Conservation (phyloP, 2,797 vertebrate genomes). For the Dendrocincla tyrannina region DNA sequence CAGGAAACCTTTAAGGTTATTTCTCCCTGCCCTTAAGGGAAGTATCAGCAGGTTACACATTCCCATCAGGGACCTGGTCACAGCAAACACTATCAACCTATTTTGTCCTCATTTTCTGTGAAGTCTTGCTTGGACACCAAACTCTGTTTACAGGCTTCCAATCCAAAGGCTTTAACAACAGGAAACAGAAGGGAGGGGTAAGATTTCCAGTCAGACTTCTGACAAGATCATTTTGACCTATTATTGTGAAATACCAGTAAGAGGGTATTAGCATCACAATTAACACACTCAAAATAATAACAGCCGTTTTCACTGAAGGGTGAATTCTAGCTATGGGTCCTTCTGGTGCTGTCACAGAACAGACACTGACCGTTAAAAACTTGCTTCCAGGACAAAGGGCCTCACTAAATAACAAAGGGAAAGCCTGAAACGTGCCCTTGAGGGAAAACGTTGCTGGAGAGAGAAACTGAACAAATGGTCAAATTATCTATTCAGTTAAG, state of each 20-base stretch:
- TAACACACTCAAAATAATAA: conserved; percentile 37
- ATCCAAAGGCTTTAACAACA: conserved; percentile 57
- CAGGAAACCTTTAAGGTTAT: conserved; percentile 13
- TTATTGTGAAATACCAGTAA: conserved; percentile 56
- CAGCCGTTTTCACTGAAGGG: conserved; percentile 33
- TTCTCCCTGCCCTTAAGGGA: conserved; percentile 5
- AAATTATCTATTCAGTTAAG: conserved; percentile 41
- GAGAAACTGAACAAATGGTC: conserved; percentile 25
- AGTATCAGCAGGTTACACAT: conserved; percentile 7
- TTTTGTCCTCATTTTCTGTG: conserved; percentile 52
- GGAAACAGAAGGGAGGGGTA: conserved; percentile 62
- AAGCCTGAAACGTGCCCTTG: conserved; percentile 25
- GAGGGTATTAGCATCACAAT: conserved; percentile 63
- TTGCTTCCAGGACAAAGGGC: conserved; percentile 31
- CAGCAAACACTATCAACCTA: neutral
- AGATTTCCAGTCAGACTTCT: conserved; percentile 59
- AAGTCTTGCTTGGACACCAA: conserved; percentile 23
- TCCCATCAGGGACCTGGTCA: conserved; percentile 4
- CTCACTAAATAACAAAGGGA: conserved; percentile 33
- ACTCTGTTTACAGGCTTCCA: conserved; percentile 55
- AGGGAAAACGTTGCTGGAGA: conserved; percentile 24
- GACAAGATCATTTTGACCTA: conserved; percentile 53
- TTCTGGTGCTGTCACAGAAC: conserved; percentile 27
- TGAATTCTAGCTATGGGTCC: conserved; percentile 24
- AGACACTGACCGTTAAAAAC: conserved; percentile 55